Conservation (phyloP, 2,113 vertebrate genomes). For the Prunella fulvescens region DNA sequence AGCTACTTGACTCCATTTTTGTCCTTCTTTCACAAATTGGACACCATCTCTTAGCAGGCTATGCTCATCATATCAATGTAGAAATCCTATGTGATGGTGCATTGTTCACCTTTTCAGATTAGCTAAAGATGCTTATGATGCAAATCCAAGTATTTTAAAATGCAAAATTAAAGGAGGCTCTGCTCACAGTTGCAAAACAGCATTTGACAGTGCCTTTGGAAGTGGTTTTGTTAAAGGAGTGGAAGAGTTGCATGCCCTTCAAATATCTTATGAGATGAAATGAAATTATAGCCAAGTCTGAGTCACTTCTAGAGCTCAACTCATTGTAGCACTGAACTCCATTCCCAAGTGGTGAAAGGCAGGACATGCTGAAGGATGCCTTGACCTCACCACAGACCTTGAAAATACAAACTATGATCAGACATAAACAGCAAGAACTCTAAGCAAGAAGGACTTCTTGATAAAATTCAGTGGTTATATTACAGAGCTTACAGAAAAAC, state of each 20-base stretch:
- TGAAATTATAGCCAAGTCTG: not conserved
- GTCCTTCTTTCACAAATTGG: not conserved
- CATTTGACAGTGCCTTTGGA: not conserved
- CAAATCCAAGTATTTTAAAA: not conserved
- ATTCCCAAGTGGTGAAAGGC: not conserved
- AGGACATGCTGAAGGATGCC: not conserved
- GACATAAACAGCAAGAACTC: not conserved
- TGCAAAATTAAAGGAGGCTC: not conserved
- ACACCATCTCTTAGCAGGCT: not conserved
- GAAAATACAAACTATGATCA: not conserved
- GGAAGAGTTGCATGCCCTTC: slow-evolving; percentile 2
- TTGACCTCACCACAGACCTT: not conserved
- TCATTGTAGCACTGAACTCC: not conserved
- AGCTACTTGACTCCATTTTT: not conserved
- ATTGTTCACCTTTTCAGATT: not conserved
- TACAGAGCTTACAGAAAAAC: not conserved
- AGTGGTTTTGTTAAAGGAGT: not conserved
- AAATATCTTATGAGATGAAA: not conserved
- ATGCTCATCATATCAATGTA: not conserved
- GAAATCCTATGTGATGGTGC: not conserved
- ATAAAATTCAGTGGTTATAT: not conserved
- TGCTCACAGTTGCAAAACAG: not conserved
- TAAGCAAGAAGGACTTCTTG: not conserved
- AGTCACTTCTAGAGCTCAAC: not conserved
- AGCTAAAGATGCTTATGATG: not conserved